Evolutionary conservation across 1,140 invertebrate species (phyloP).

Genomic region (Drosophila biarmipes): DNA sequence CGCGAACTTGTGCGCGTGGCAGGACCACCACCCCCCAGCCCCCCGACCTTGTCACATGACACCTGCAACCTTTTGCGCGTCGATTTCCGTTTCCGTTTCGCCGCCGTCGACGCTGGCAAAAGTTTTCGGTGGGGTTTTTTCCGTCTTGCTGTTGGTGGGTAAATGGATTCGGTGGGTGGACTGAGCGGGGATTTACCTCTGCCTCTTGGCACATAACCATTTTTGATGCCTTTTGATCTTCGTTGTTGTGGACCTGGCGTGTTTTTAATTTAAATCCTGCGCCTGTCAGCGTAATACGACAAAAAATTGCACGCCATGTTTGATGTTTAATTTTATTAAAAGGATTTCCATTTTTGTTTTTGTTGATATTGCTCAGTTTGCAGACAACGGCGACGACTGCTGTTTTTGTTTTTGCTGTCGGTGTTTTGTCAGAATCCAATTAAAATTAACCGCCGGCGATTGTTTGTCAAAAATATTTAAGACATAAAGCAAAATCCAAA

Average conservation of each 20-base stretch:
- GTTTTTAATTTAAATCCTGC: constrained; percentile 82
- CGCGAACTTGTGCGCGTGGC: constrained; percentile 48
- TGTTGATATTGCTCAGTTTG: constrained; percentile 44
- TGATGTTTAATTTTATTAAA: constrained; percentile 83
- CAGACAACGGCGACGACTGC: constrained; percentile 2
- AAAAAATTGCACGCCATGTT: constrained; percentile 79
- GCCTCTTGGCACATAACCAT: constrained; percentile 50
- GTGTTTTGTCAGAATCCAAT: constrained; percentile 74
- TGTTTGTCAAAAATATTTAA: constrained; percentile 77
- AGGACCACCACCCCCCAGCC: constrained; percentile 9
- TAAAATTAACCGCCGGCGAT: constrained; percentile 81
- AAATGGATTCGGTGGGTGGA: not conserved
- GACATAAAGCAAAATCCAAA: constrained; percentile 47
- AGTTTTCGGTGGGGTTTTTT: constrained; percentile 57
- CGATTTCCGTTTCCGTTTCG: constrained; percentile 79
- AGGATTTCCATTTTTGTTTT: constrained; percentile 72
- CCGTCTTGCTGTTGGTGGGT: constrained; percentile 17
- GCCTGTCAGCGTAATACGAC: constrained; percentile 79
- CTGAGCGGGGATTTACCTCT: constrained; percentile 23
- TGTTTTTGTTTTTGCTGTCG: constrained; percentile 40
- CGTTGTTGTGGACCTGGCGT: constrained; percentile 73
- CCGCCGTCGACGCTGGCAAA: constrained; percentile 52
- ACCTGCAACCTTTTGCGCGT: constrained; percentile 81
- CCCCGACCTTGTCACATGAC: constrained; percentile 75
- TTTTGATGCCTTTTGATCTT: constrained; percentile 83